phyloP scores from a whole-genome alignment of 2,797 vertebrate genomes.

The Myripristis jacobus region DNA sequence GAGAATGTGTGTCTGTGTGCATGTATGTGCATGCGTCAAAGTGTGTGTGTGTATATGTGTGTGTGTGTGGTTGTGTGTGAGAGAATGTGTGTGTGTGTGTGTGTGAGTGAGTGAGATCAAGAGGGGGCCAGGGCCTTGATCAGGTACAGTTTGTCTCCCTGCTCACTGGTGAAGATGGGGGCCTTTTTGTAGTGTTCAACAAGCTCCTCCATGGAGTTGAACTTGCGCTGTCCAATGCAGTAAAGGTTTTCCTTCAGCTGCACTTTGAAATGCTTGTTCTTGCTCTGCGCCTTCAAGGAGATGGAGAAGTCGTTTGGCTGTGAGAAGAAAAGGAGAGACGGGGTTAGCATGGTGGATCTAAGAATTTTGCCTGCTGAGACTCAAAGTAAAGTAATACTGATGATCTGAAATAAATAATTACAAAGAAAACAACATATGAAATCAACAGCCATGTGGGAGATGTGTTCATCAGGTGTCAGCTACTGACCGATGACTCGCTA shows the following conservation, averaged over 20 bases:
- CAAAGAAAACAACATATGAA: too few species aligned
- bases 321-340: slow-evolving; percentile 5
- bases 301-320: slow-evolving; percentile 95
- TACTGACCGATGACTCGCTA: slow-evolving; percentile 94
- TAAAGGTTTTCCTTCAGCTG: slow-evolving; percentile 92
- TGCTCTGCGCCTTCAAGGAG: slow-evolving; percentile 93
- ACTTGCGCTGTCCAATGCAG: slow-evolving; percentile 95
- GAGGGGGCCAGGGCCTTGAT: slow-evolving; percentile 90
- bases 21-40: slow-evolving; percentile 23
- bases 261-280: slow-evolving; percentile 98
- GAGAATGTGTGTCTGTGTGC: slow-evolving; percentile 3
- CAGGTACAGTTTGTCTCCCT: slow-evolving; percentile 95
- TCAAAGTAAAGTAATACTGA: too few species aligned
- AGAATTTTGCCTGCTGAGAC: not conserved
- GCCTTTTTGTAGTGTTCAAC: slow-evolving; percentile 98
- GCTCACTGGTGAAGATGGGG: slow-evolving; percentile 95
- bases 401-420: too few species aligned
- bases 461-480: not conserved
- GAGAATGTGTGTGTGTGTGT: slow-evolving; percentile 22
- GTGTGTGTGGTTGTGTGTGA: slow-evolving; percentile 13
- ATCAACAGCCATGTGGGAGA: not conserved
- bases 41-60: slow-evolving; percentile 37
- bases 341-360: not conserved
- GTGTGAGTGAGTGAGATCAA: slow-evolving; percentile 74
- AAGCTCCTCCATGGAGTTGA: slow-evolving; percentile 94